Base-by-base conservation (phyloP, 1,140 invertebrate genomes). In the Choristoneura fumiferana region DNA sequence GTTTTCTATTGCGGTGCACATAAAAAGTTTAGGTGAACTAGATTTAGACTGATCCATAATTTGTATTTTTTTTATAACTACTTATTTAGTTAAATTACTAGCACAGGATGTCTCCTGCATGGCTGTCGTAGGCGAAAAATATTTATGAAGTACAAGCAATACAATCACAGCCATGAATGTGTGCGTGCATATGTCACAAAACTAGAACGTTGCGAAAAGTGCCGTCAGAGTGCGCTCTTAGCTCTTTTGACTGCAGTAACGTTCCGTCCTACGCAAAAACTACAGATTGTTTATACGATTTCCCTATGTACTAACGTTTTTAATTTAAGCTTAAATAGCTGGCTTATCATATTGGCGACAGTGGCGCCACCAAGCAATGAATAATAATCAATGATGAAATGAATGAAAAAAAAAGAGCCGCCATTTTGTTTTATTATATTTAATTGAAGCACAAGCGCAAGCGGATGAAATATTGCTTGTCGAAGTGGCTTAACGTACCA, bases 1-100 rank as follows among this genome's bases (percentile, higher is more conserved):
- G 90, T 93, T 94, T 91, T 95, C 94, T 82, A 95, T 92, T 77
- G 92, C 91, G 76, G 91, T 93, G 67, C 92, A 84, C 81, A 90
- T 78, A 69, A 90, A 90, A 83, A 90, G 80, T 82, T 91, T 91
- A 71, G 91, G 92, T 75, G 88, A 81, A 84, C 86, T 90, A 81
- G 83, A 83, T 84, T 92, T 91, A 67, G 78, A 83, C 78, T 90
- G 89, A 84, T 92, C 91, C 92, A 93, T 92, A 84, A 85, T 89
- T 79, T 88, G 78, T 81, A 76, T 63, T 69, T 66, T n/a, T 70
- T 75, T 73, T 78, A 78, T 82, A 87, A 85, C 73, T 73, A 78
- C 69, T 81, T 78, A 82, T 75, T 81, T 76, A 71, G 78, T 78
- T 82, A 83, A 87, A 88, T 88, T 78, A 85, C 76, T 84, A 84